Evolutionary conservation across 2,888 invertebrate genomes (phyloP), one percentile per base, ranked within the genome.

Genomic region (Acrobasis consociella): DNA sequence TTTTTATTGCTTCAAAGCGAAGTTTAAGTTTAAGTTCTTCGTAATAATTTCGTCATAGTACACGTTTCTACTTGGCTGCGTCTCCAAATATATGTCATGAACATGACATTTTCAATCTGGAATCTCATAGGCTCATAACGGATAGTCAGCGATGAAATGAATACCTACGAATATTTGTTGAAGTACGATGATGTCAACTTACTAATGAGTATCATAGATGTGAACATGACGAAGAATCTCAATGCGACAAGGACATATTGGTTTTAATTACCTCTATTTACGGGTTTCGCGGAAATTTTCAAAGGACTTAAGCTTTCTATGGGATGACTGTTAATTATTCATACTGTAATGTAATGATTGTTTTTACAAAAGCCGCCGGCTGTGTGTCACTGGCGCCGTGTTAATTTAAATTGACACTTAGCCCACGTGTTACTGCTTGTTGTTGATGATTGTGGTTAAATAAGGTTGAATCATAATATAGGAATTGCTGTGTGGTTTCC

Each of bases 341-440:
- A 81, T 69, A 61, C 63, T 64, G 66, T 72, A 66, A 77, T 64
- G 66, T 72, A 66, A 77, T 79, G 72, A 77, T 75, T 79, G 76
- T 81, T 83, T n/a, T 82, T 71, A 71, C 75, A 76, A 80, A 80
- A 80, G 81, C 72, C 69, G 72, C 75, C 75, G 31, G n/a, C 38
- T 31, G 31, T 64, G 63, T 64, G 64, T 64, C 64, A 64, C 16
- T 37, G 64, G 64, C 64, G 64, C 61, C 64, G 58, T 56, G 58
- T 42, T 56, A 56, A 63, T 60, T 60, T 52, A 52, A 39, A 60
- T 58, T 49, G n/a, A 51, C 58, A 62, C 49, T 58, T 50, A 16
- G 16, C 55, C 62, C 46, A 61, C 53, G 53, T 61, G 22, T 38
- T 37, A n/a, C 8, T 31, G 31, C 15, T 46, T 46, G 46, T 46